Conservation (phyloP, 2,797 vertebrate species). For the Rhincodon typus region DNA sequence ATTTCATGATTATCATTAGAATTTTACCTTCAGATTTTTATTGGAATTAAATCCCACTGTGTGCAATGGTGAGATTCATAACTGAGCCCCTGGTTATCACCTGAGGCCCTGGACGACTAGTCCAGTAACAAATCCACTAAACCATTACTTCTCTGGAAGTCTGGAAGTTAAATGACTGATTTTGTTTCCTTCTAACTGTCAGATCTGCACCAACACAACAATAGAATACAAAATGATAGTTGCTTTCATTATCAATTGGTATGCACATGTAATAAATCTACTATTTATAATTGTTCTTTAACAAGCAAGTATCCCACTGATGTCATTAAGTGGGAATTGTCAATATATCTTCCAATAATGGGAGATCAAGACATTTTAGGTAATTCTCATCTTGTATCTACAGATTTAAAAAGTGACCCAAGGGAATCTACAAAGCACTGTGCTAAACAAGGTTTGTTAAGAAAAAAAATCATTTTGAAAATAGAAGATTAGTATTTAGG, state of each 20-base stretch:
- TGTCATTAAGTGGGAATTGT: not conserved
- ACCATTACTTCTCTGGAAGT: no score
- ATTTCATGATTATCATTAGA: no score
- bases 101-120: no score
- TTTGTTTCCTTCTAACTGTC: not conserved
- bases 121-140: no score
- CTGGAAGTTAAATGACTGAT: not conserved
- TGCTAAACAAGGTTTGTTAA: not conserved
- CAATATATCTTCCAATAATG: not conserved
- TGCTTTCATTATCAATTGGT: not conserved
- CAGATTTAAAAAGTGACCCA: slow-evolving; percentile 8
- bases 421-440: not conserved
- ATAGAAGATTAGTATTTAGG: not conserved
- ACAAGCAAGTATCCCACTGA: not conserved
- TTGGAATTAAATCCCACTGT: no score
- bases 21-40: no score
- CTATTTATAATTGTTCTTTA: slow-evolving; percentile 3
- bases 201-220: not conserved
- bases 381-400: not conserved
- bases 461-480: not conserved
- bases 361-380: not conserved
- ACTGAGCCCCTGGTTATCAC: no score
- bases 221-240: not conserved
- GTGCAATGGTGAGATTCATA: no score
- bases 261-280: not conserved